A percentile compares a stretch with the other conserved stretches of the same genome.
Conservation (phyloP, 2,888 invertebrate species). For the Drosophila ustulata region DNA sequence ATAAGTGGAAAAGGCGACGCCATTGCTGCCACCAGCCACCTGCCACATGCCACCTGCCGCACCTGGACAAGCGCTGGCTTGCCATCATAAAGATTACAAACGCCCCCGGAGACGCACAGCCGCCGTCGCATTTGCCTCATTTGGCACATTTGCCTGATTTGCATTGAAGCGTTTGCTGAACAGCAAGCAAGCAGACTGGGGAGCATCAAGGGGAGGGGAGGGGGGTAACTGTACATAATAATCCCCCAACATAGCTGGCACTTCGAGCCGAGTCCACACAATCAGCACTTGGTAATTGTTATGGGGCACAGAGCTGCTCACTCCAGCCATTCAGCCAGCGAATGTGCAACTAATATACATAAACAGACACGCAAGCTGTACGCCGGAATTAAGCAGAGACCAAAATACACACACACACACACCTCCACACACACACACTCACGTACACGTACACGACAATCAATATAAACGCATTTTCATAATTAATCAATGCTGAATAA, state of each 20-base stretch:
- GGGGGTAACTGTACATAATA: slow-evolving; percentile 60
- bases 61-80: slow-evolving; percentile 4
- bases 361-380: slow-evolving; percentile 64
- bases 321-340: slow-evolving; percentile 17
- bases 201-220: slow-evolving; percentile 50
- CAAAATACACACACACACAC: slow-evolving; percentile 21
- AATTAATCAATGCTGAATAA: slow-evolving; percentile 81
- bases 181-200: not conserved
- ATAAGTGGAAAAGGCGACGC: slow-evolving; percentile 69
- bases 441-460: slow-evolving; percentile 52
- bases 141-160: slow-evolving; percentile 59
- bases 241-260: slow-evolving; percentile 50
- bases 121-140: slow-evolving; percentile 34
- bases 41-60: slow-evolving; percentile 8
- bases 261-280: slow-evolving; percentile 41
- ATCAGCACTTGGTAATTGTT: slow-evolving; percentile 64
- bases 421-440: slow-evolving; percentile 14
- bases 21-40: slow-evolving; percentile 43
- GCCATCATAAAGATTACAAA: slow-evolving; percentile 42
- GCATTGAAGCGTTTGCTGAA: slow-evolving; percentile 47
- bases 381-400: slow-evolving; percentile 51
- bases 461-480: slow-evolving; percentile 81
- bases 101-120: slow-evolving; percentile 24
- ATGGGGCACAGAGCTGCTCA: slow-evolving; percentile 31
- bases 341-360: slow-evolving; percentile 67